Evolutionary conservation across 2,113 vertebrate species (phyloP).

Genomic region (Oreotrochilus melanogaster): DNA sequence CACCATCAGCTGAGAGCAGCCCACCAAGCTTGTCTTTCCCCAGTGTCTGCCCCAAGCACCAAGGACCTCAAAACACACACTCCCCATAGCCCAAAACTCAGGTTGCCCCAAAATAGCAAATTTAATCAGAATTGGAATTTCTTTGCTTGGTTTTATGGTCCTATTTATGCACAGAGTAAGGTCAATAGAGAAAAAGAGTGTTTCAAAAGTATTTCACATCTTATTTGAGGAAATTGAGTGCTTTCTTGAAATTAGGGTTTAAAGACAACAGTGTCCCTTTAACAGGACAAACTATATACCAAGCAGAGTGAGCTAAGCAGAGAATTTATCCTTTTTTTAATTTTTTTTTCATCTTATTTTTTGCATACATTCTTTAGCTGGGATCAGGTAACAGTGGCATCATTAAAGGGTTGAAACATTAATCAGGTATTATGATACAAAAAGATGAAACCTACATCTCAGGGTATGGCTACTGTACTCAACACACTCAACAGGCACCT

Average conservation of each 20-base stretch:
- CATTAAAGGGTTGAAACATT: slow-evolving; percentile 37
- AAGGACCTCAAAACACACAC: background rate
- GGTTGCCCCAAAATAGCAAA: background rate
- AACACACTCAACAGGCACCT: background rate
- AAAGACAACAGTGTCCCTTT: background rate
- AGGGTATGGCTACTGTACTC: background rate
- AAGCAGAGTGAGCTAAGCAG: background rate
- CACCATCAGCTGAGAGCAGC: background rate
- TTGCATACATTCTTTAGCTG: background rate
- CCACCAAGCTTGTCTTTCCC: background rate
- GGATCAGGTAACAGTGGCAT: slow-evolving; percentile 40
- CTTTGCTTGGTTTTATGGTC: background rate
- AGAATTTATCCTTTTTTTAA: background rate
- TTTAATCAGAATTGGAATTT: background rate
- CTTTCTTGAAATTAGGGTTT: background rate
- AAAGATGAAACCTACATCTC: background rate
- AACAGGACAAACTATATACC: background rate
- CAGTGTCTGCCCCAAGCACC: background rate
- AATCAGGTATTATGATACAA: background rate
- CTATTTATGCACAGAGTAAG: background rate
- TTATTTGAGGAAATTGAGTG: background rate
- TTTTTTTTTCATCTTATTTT: background rate
- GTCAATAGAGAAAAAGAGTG: background rate
- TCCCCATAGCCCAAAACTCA: background rate
- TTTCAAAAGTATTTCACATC: background rate